Evolutionary conservation across 2,888 invertebrate species (phyloP).

Genomic region (Rotaria macrura): DNA sequence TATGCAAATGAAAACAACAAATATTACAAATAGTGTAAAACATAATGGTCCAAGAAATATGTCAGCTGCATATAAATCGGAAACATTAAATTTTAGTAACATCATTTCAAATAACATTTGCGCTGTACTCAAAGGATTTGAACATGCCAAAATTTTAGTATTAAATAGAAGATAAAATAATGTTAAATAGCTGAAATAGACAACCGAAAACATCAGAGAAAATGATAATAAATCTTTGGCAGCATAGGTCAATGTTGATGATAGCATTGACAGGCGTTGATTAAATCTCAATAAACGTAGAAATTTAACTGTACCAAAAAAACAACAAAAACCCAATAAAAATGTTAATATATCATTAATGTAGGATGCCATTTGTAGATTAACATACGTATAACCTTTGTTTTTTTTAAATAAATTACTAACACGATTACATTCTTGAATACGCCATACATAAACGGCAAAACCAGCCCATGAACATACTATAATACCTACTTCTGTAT

Average conservation of each 20-base stretch:
- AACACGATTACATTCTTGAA: background rate
- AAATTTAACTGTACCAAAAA: constrained; percentile 53
- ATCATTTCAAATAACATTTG: constrained; percentile 31
- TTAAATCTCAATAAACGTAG: constrained; percentile 53
- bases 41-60: background rate
- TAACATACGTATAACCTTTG: constrained; percentile 24
- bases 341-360: constrained; percentile 46
- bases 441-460: constrained; percentile 26
- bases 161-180: background rate
- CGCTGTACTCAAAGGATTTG: background rate
- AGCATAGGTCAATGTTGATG: constrained; percentile 42
- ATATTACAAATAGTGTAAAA: background rate
- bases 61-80: constrained; percentile 9
- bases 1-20: constrained; percentile 18
- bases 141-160: background rate
- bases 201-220: constrained; percentile 45
- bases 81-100: constrained; percentile 30
- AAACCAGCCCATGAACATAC: constrained; percentile 26
- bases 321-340: constrained; percentile 51
- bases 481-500: constrained; percentile 24
- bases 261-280: constrained; percentile 40
- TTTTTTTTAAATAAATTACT: background rate
- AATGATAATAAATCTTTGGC: constrained; percentile 43
- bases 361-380: constrained; percentile 24
- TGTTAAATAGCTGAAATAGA: constrained; percentile 44